Conservation (phyloP, 2,888 invertebrate genomes). For the Monopis laevigella region DNA sequence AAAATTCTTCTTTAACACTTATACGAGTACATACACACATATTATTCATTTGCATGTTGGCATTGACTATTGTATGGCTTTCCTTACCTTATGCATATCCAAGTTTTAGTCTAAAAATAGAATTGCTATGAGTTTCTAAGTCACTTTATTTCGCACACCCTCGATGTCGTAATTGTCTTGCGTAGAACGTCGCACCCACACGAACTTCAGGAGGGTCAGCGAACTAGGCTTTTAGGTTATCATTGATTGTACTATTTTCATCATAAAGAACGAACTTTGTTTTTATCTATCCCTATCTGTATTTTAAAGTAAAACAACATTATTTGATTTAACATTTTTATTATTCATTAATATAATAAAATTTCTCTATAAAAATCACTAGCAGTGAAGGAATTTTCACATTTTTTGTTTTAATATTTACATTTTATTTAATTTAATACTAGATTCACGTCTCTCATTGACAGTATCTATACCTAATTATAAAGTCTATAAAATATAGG, state of each 20-base stretch:
- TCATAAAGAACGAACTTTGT: too few relatives aligned
- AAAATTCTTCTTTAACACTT: slow-evolving; percentile 21
- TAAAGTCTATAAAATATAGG: slow-evolving; percentile 11
- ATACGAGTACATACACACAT: slow-evolving; percentile 22
- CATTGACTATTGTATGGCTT: too few relatives aligned
- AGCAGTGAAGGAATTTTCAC: slow-evolving; percentile 39
- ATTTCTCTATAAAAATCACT: slow-evolving; percentile 32
- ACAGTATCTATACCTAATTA: neutral
- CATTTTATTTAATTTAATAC: neutral
- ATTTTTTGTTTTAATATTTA: slow-evolving; percentile 13
- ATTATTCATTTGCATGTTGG: too few relatives aligned
- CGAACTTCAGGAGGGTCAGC: neutral
- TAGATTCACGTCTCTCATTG: neutral
- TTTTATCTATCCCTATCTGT: too few relatives aligned
- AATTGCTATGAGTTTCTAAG: slow-evolving; percentile 27
- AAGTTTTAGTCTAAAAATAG: slow-evolving; percentile 36
- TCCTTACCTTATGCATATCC: slow-evolving; percentile 56
- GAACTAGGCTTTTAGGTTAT: neutral
- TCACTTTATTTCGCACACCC: slow-evolving; percentile 41
- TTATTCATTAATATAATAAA: slow-evolving; percentile 1
- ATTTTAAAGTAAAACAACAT: neutral
- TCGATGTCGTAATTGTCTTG: slow-evolving; percentile 19
- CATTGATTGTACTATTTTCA: neutral
- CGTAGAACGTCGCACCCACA: slow-evolving; percentile 6
- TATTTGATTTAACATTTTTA: neutral